Evolutionary conservation across 2,113 vertebrate genomes (phyloP).

Genomic region (Prolemur simus): DNA sequence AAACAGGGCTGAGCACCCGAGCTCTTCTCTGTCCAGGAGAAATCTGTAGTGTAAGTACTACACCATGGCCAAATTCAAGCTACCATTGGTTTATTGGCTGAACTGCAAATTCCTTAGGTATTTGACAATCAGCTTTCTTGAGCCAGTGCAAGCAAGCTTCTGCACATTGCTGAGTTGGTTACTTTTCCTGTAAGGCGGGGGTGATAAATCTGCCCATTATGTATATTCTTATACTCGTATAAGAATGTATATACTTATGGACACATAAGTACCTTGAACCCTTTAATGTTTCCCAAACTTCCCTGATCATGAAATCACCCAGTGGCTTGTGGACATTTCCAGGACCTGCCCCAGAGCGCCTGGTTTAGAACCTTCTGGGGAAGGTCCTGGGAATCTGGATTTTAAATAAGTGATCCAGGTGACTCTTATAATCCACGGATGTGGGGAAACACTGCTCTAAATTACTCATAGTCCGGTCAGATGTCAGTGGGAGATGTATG

Average conservation of each 20-base stretch:
- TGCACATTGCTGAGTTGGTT: background rate
- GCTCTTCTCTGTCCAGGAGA: background rate
- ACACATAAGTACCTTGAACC: background rate
- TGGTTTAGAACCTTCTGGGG: background rate
- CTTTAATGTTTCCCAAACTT: background rate
- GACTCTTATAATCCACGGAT: background rate
- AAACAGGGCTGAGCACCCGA: background rate
- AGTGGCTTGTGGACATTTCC: background rate
- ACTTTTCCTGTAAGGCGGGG: background rate
- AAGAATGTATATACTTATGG: background rate
- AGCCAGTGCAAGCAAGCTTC: background rate
- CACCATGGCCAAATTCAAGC: background rate
- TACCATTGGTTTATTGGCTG: background rate
- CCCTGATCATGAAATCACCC: background rate
- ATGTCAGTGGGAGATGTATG: background rate
- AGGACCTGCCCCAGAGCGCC: background rate
- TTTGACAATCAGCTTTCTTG: background rate
- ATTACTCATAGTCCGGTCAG: background rate
- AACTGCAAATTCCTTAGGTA: background rate
- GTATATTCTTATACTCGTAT: background rate
- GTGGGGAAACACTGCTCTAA: background rate
- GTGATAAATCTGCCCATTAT: background rate
- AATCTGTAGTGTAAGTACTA: background rate
- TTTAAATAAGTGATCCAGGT: background rate
- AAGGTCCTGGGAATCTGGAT: background rate